Conservation (phyloP, 2,113 vertebrate species). For the Notothenia coriiceps region DNA sequence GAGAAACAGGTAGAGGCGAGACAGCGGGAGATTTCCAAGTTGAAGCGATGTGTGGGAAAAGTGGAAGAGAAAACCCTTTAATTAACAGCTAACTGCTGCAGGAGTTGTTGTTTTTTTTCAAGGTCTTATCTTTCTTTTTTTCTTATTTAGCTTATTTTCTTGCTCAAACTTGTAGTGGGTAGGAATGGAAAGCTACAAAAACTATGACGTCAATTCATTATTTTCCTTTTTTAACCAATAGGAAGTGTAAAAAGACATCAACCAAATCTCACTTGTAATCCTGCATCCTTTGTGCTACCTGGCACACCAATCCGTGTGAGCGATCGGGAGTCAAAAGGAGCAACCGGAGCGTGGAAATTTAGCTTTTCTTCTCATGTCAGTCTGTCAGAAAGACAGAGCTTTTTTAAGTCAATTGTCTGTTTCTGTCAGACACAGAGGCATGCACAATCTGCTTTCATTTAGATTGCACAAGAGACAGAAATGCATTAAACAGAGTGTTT, state of each 20-base stretch:
- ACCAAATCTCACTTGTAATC: constrained; percentile 49
- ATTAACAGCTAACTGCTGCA: constrained; percentile 43
- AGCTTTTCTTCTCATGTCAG: constrained; percentile 57
- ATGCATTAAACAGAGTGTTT: neutral
- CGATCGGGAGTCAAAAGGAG: constrained; percentile 48
- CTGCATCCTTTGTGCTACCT: constrained; percentile 50
- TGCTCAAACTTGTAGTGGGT: neutral
- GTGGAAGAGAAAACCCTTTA: constrained; percentile 41
- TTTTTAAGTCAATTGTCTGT: constrained; percentile 9
- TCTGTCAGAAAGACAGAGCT: constrained; percentile 29
- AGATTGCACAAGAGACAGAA: neutral
- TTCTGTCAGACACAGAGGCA: constrained; percentile 7
- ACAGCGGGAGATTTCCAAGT: neutral
- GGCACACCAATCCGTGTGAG: constrained; percentile 70
- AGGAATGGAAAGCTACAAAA: constrained; percentile 7
- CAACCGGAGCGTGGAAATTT: constrained; percentile 40
- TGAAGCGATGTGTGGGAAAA: constrained; percentile 63
- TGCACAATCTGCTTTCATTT: constrained; percentile 18
- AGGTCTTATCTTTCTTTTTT: constrained; percentile 43
- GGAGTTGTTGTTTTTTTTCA: constrained; percentile 20
- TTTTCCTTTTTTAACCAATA: constrained; percentile 32
- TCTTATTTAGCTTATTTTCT: constrained; percentile 22
- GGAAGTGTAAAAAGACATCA: constrained; percentile 35
- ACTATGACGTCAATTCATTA: constrained; percentile 29
- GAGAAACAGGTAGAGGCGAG: neutral